Evolutionary conservation across 1,140 invertebrate genomes (phyloP).

Genomic region (Subanguina moxae): DNA sequence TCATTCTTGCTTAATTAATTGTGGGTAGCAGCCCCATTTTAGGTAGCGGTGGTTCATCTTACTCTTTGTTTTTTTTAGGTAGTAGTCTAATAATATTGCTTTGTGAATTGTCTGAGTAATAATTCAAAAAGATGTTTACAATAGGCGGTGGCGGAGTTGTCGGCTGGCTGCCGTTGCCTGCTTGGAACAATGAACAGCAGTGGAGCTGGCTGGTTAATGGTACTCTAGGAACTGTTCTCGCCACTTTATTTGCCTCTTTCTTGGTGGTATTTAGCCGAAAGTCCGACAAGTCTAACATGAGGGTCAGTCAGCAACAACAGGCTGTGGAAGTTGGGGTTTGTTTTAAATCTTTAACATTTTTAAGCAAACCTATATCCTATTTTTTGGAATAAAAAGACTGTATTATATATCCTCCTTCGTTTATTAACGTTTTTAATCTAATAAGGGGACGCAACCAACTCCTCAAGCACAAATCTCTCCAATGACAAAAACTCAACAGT

Average conservation of each 20-base stretch:
- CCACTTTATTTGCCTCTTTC: background rate
- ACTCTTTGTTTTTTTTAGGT: background rate
- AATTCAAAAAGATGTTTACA: background rate
- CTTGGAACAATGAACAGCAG: background rate
- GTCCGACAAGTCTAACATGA: background rate
- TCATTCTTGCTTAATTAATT: background rate
- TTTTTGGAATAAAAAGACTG: too few species aligned
- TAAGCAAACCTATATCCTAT: too few species aligned
- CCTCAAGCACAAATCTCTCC: too few species aligned
- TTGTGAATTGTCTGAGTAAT: background rate
- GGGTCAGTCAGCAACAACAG: background rate
- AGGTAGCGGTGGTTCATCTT: background rate
- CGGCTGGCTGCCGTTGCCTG: background rate
- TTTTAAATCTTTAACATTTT: background rate
- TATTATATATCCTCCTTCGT: too few species aligned
- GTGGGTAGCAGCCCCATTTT: background rate
- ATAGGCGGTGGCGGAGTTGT: constrained; percentile 1
- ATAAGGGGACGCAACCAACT: too few species aligned
- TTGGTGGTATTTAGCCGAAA: background rate
- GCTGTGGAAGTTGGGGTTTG: background rate
- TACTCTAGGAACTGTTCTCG: background rate
- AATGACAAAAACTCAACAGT: too few species aligned
- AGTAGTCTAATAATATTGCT: background rate
- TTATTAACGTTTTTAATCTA: too few species aligned
- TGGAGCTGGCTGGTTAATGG: background rate